These are phyloP conservation scores for Pomatorhinus ruficollis DNA, from an alignment of 2,113 vertebrate genomes.

Conservation along the genomic window DNA sequence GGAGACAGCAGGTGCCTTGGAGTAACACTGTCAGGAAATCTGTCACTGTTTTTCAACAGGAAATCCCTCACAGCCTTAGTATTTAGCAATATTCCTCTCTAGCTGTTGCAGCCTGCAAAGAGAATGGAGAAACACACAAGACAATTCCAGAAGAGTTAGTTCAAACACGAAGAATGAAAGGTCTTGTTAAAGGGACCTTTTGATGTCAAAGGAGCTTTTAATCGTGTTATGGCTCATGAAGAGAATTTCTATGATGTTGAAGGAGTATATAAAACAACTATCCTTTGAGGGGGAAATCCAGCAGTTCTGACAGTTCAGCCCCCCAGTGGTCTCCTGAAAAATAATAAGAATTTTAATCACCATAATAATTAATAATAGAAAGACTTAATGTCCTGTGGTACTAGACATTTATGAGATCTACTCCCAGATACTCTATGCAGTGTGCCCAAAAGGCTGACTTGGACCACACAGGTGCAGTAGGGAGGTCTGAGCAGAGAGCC, in stretches of 20 bases:
- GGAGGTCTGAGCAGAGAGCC: background rate
- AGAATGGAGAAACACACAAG: background rate
- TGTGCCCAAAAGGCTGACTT: background rate
- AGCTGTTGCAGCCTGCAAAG: conserved; percentile 69
- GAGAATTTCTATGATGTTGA: background rate
- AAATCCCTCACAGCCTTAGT: conserved; percentile 75
- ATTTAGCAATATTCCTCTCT: conserved; percentile 67
- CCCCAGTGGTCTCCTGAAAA: background rate
- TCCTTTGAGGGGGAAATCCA: background rate
- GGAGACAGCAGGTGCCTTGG: background rate
- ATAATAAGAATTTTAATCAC: background rate
- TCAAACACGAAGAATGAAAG: background rate
- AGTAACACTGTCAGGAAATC: conserved; percentile 66
- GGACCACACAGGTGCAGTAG: background rate
- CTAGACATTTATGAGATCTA: background rate
- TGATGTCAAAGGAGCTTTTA: background rate
- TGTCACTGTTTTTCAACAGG: conserved; percentile 72
- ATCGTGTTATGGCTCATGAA: background rate
- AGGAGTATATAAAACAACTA: background rate
- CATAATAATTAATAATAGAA: background rate
- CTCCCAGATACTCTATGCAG: background rate
- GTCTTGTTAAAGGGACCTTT: background rate
- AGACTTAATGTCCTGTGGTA: background rate
- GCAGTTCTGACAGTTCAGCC: background rate
- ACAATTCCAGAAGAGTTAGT: background rate